These are phyloP conservation scores for Procapra przewalskii DNA, from an alignment of 2,113 vertebrate genomes.

Conservation along the genomic window DNA sequence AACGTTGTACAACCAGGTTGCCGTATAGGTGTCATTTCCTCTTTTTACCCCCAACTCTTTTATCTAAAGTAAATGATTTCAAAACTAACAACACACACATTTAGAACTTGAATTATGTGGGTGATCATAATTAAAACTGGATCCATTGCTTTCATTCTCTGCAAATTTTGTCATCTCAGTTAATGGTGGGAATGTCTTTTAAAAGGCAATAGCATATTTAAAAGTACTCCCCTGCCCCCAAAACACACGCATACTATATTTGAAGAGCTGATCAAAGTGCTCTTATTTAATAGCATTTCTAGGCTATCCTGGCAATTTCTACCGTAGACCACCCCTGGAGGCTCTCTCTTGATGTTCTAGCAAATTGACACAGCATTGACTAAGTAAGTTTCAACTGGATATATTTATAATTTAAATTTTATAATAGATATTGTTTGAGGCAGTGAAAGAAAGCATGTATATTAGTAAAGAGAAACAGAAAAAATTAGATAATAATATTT, in stretches of 20 bases:
- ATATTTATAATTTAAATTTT: background rate
- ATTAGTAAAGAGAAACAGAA: background rate
- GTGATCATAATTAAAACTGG: background rate
- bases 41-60: background rate
- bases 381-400: background rate
- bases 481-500: background rate
- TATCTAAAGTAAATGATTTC: constrained; percentile 7
- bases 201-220: background rate
- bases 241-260: background rate
- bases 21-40: background rate
- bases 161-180: background rate
- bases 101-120: background rate
- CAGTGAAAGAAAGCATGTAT: background rate
- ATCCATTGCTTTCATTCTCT: background rate
- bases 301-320: background rate
- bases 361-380: background rate
- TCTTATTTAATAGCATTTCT: background rate
- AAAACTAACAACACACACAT: background rate
- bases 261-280: background rate
- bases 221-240: background rate
- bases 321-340: background rate
- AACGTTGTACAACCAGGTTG: background rate
- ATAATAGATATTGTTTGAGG: background rate
- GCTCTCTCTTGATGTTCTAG: background rate
- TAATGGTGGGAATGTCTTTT: background rate